A percentile compares a stretch with the other conserved stretches of the same genome.
Conservation (phyloP, 37 sponge, comb jelly and placozoan species). For the Spongia lamella region DNA sequence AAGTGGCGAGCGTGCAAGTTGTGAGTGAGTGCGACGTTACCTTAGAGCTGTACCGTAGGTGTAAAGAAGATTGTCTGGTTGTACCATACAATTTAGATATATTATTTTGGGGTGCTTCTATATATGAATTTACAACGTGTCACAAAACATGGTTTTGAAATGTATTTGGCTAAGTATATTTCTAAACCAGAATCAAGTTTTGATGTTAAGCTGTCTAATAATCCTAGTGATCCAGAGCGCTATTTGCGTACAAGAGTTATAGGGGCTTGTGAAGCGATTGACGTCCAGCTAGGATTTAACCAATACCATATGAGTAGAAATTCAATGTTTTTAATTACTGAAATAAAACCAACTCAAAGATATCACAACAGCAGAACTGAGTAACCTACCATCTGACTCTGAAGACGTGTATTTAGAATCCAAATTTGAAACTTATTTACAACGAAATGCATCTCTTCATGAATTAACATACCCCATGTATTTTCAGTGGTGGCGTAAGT, state of each 20-base stretch:
- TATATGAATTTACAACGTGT: constrained; percentile 16
- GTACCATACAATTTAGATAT: too few species aligned
- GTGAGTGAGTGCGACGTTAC: too few species aligned
- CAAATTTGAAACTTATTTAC: constrained; percentile 3
- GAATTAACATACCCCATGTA: constrained; percentile 14
- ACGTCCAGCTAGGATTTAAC: constrained; percentile 5
- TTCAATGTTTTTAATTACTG: background rate
- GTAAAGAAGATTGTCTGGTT: background rate
- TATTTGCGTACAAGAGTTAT: constrained; percentile 10
- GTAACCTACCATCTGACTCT: background rate
- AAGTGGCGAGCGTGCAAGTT: too few species aligned
- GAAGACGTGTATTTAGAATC: background rate
- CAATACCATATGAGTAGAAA: constrained; percentile 1
- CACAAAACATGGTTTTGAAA: constrained; percentile 9
- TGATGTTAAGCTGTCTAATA: constrained; percentile 11
- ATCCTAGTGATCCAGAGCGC: background rate
- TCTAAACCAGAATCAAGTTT: constrained; percentile 1
- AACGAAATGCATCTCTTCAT: background rate
- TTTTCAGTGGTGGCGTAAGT: constrained; percentile 5
- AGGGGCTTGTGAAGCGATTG: constrained; percentile 11
- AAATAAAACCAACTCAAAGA: background rate
- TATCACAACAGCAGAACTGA: background rate
- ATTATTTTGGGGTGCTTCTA: background rate
- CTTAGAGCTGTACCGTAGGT: too few species aligned
- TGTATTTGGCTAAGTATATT: constrained; percentile 15